Evolutionary conservation across 1,140 invertebrate genomes (phyloP).

Genomic region (Anoplolepis gracilipes): DNA sequence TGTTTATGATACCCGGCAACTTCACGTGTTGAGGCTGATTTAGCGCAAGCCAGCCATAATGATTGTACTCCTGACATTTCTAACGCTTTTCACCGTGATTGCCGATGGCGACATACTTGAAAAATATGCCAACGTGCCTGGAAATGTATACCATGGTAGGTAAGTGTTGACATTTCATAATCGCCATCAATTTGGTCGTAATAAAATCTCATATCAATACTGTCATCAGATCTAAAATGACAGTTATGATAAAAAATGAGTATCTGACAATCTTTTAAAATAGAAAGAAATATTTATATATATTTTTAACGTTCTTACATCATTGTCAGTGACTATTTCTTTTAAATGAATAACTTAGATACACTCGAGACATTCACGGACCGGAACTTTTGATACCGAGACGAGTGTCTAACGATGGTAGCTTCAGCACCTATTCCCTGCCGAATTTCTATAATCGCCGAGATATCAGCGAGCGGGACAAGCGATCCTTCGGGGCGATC

Average conservation of each 20-base stretch:
- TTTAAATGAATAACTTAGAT: conserved; percentile 68
- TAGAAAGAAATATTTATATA: neutral
- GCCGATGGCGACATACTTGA: conserved; percentile 56
- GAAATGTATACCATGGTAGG: conserved; percentile 76
- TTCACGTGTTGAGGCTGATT: conserved; percentile 44
- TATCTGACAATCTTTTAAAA: neutral
- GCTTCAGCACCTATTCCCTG: conserved; percentile 84
- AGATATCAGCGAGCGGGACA: conserved; percentile 70
- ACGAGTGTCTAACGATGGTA: conserved; percentile 83
- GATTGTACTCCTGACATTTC: conserved; percentile 59
- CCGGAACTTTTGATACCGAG: conserved; percentile 86
- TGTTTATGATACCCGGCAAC: conserved; percentile 38
- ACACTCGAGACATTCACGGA: conserved; percentile 82
- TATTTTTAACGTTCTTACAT: neutral
- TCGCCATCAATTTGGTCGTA: neutral
- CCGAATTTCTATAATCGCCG: conserved; percentile 83
- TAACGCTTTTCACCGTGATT: conserved; percentile 53
- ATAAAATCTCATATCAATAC: neutral
- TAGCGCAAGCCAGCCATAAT: conserved; percentile 56
- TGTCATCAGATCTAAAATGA: neutral
- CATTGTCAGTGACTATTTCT: neutral
- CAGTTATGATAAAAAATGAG: neutral
- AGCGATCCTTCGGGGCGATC: conserved; percentile 68
- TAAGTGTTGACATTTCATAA: conserved; percentile 64
- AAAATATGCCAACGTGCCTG: conserved; percentile 53